Base-by-base conservation (phyloP, 1,140 invertebrate genomes). In the Drosophila nigromelanica region DNA sequence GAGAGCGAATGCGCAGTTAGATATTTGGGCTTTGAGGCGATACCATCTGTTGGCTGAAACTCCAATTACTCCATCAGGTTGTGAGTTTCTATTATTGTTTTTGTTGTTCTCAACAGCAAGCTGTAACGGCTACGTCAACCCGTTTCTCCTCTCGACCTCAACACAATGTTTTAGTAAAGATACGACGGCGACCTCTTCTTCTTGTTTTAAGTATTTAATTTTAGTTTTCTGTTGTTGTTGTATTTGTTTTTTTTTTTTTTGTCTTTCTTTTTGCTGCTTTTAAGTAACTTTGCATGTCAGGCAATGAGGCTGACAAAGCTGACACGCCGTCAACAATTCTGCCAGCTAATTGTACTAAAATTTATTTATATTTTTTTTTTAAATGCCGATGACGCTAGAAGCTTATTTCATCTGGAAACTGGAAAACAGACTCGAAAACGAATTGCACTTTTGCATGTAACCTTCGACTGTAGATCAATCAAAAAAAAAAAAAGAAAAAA, bases 401-500 rank as follows among this genome's bases (percentile, higher is more conserved):
- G 64, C 75, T 81, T 73, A 55, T 64, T 68, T 60, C 70, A 72
- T 67, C 63, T 59, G 62, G 69, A 72, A 59, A 72, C 62, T 72
- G 69, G 56, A 69, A 73, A 69, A 73, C 70, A 68, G 64, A 47
- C 55, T 58, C 40, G 14, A 63, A 63, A 64, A 74, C 76, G 78
- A 73, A 87, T 89, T 87, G 82, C 82, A 87, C 80, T 89, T 87
- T 87, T 89, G 82, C 83, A 87, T 87, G 82, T 79, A 86, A 78
- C 82, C 82, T 87, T 87, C 82, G 78, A 66, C 83, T 82, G 82
- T 89, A 86, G 81, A 87, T 86, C 81, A 86, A 86, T 86, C 81
- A 86, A 86, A 86, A 78, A 80, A 71, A 54, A 39, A 48, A 18
- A 47, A 42, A 55, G 51, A 18, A 30, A 45, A 70, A 80, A 54